Conservation (phyloP, 2,888 invertebrate genomes). For the Drosophila mayaguana region DNA sequence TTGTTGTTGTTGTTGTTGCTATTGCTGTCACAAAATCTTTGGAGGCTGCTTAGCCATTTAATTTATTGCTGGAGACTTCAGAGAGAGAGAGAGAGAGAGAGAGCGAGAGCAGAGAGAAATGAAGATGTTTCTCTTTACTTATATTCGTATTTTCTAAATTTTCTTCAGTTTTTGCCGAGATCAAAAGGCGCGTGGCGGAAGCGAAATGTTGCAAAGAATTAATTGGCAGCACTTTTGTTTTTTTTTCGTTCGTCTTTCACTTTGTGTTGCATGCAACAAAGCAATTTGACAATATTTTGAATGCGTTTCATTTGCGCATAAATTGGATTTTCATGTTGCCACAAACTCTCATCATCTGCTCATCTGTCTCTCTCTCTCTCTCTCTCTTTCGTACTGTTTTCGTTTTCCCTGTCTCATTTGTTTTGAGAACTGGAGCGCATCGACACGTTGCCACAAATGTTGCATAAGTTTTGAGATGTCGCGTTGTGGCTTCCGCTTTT, state of each 20-base stretch:
- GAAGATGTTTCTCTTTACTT: slow-evolving; percentile 44
- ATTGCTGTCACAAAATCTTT: slow-evolving; percentile 52
- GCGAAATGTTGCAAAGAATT: slow-evolving; percentile 39
- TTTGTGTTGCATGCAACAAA: slow-evolving; percentile 58
- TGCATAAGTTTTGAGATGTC: slow-evolving; percentile 54
- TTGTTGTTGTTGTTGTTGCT: slow-evolving; percentile 22
- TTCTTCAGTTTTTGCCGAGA: slow-evolving; percentile 24
- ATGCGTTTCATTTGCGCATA: slow-evolving; percentile 32
- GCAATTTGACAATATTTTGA: slow-evolving; percentile 66
- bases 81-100: background rate
- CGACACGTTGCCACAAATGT: slow-evolving; percentile 64
- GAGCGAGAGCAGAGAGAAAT: background rate
- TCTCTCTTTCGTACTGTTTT: slow-evolving; percentile 10
- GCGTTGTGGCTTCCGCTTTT: slow-evolving; percentile 1
- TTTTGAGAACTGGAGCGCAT: slow-evolving; percentile 69
- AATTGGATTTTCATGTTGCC: slow-evolving; percentile 57
- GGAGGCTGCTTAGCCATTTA: slow-evolving; percentile 49
- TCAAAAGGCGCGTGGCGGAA: slow-evolving; percentile 56
- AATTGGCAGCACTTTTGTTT: slow-evolving; percentile 47
- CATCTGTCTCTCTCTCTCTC: slow-evolving; percentile 19
- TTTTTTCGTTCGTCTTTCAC: slow-evolving; percentile 4
- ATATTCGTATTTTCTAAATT: background rate
- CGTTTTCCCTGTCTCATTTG: slow-evolving; percentile 12
- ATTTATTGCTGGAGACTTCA: slow-evolving; percentile 46
- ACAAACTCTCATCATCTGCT: slow-evolving; percentile 28